Percentiles rank a stretch among this genome's conserved stretches.
These are phyloP conservation scores for Cinara cedri DNA, from an alignment of 2,888 invertebrate species.

Conservation along the genomic window DNA sequence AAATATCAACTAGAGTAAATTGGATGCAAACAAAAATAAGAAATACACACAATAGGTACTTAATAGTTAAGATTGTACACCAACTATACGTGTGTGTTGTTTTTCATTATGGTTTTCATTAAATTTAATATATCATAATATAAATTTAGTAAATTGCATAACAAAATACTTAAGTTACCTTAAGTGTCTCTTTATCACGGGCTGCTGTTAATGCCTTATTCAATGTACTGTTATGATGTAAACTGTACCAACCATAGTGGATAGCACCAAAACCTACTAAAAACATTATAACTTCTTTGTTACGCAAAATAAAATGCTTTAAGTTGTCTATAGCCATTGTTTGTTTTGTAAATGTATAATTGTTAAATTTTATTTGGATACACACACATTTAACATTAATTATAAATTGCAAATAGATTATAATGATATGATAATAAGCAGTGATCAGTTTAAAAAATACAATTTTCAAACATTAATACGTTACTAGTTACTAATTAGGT, in stretches of 20 bases:
- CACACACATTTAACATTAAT: background rate
- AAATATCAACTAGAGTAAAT: background rate
- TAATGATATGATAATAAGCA: no score
- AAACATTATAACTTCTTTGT: slow-evolving; percentile 47
- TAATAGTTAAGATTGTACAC: background rate
- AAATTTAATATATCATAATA: background rate
- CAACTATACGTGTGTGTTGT: no score
- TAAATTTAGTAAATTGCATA: background rate
- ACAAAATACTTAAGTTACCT: slow-evolving; percentile 15
- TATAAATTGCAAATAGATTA: background rate
- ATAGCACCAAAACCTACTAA: slow-evolving; percentile 46
- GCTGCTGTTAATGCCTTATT: slow-evolving; percentile 31
- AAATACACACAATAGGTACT: background rate
- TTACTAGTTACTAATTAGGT: no score
- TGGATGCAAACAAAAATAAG: no score
- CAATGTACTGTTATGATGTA: slow-evolving; percentile 31
- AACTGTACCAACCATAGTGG: slow-evolving; percentile 46
- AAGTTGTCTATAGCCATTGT: background rate
- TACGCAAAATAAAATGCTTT: slow-evolving; percentile 26
- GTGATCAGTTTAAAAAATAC: no score
- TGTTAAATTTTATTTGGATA: background rate
- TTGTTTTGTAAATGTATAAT: background rate
- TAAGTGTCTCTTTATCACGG: slow-evolving; percentile 21
- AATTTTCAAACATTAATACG: no score
- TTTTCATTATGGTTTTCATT: no score